phyloP scores from a whole-genome alignment of 2,113 vertebrate species.

The Andinoacara biseriatus region DNA sequence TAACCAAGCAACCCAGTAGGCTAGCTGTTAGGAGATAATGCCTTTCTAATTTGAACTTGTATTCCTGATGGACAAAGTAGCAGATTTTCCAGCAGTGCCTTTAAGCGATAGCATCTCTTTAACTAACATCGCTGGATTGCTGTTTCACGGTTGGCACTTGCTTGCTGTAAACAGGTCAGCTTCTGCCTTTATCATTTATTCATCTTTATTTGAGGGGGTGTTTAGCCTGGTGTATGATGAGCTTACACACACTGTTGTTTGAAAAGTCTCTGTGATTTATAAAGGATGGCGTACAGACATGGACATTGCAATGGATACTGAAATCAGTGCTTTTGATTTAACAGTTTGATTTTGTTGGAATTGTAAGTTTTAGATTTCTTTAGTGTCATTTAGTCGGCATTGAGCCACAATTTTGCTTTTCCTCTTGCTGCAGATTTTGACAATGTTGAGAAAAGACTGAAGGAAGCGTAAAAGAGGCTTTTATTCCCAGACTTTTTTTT shows the following conservation, averaged over 20 bases:
- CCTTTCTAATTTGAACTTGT: background rate
- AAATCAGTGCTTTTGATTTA: background rate
- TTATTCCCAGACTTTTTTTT: too few species aligned
- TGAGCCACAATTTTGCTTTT: background rate
- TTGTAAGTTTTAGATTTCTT: background rate
- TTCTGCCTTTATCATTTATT: background rate
- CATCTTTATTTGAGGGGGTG: background rate
- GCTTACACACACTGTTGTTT: background rate
- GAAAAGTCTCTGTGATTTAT: background rate
- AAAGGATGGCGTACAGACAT: background rate
- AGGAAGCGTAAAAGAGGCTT: background rate
- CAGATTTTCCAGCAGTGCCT: fast-evolving
- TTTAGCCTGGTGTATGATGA: background rate
- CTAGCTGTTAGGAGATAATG: background rate
- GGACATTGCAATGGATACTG: background rate
- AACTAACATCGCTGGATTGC: background rate
- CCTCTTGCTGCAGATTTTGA: background rate
- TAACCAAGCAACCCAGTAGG: background rate
- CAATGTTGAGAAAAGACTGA: background rate
- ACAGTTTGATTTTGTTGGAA: background rate
- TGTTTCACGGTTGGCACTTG: background rate
- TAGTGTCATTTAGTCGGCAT: background rate
- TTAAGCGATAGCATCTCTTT: background rate
- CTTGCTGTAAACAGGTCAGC: background rate
- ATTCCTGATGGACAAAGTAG: background rate